Percentiles rank a stretch among this genome's conserved stretches.
Evolutionary conservation across 2,797 vertebrate species (phyloP).

Genomic region (Typhlichthys subterraneus): DNA sequence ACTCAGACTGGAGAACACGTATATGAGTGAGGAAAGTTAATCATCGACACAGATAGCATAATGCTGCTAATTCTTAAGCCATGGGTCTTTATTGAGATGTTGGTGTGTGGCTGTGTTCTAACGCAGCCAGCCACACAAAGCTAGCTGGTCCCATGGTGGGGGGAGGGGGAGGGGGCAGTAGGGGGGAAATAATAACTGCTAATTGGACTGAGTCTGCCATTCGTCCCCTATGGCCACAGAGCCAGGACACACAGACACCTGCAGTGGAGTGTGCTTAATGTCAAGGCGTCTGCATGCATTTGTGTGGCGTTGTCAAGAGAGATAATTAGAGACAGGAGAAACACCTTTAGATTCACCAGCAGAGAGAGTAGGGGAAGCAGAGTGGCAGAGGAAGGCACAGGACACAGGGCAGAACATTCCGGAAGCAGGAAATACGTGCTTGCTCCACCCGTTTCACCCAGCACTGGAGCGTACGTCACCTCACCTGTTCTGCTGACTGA

Average conservation of each 20-base stretch:
- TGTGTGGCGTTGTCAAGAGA: conserved; percentile 41
- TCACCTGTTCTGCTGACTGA: conserved; percentile 88
- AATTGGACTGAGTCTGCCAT: conserved; percentile 75
- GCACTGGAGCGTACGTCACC: conserved; percentile 60
- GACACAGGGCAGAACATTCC: conserved; percentile 47
- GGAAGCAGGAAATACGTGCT: conserved; percentile 31
- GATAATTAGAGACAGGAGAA: conserved; percentile 58
- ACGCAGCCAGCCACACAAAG: background rate
- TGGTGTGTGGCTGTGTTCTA: background rate
- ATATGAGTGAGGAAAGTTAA: conserved; percentile 34
- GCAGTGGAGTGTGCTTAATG: conserved; percentile 59
- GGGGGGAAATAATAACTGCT: conserved; percentile 75
- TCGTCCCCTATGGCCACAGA: conserved; percentile 51
- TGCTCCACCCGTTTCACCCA: conserved; percentile 42
- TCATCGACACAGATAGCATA: conserved; percentile 64
- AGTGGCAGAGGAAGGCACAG: conserved; percentile 34
- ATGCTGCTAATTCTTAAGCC: conserved; percentile 12
- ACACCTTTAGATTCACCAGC: conserved; percentile 38
- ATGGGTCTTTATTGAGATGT: conserved; percentile 32
- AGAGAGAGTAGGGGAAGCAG: conserved; percentile 43
- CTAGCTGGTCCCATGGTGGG: conserved; percentile 26
- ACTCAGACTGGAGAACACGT: conserved; percentile 55
- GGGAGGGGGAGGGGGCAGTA: conserved; percentile 30
- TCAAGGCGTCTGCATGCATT: conserved; percentile 37
- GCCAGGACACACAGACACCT: conserved; percentile 57